A percentile compares a stretch with the other conserved stretches of the same genome.
Evolutionary conservation across 2,113 vertebrate genomes (phyloP).

Genomic region (Crotalus viridis): DNA sequence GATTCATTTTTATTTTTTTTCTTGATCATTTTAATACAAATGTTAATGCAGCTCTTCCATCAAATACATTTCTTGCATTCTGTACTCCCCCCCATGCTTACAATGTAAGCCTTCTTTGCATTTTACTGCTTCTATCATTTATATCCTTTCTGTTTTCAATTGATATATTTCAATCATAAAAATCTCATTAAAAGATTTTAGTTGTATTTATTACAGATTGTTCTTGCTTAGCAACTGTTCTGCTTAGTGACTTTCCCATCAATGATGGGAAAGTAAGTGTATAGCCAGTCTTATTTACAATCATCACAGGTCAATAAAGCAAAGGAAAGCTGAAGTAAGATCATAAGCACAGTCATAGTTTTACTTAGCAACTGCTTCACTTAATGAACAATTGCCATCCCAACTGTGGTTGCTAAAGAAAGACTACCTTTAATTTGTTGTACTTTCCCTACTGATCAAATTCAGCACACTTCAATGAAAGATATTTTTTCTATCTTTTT

Average conservation of each 20-base stretch:
- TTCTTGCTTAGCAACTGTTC: background rate
- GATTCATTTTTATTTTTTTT: background rate
- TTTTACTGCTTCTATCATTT: background rate
- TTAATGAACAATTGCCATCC: background rate
- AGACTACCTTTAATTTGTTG: background rate
- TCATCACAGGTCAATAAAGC: background rate
- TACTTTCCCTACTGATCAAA: background rate
- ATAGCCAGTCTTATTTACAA: background rate
- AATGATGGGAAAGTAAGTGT: background rate
- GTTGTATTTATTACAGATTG: background rate
- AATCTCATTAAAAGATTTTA: background rate
- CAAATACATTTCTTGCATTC: background rate
- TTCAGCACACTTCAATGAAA: background rate
- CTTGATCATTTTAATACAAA: background rate
- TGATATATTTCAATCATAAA: background rate
- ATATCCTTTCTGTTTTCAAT: background rate
- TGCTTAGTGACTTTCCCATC: background rate
- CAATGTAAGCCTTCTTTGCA: background rate
- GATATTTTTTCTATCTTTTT: background rate
- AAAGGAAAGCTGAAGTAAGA: background rate
- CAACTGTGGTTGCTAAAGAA: background rate
- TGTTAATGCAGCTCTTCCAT: background rate
- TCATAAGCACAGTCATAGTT: background rate
- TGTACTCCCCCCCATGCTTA: background rate
- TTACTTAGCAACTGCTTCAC: background rate